phyloP scores from a whole-genome alignment of 2,888 invertebrate species.

The Lasius fuliginosus region DNA sequence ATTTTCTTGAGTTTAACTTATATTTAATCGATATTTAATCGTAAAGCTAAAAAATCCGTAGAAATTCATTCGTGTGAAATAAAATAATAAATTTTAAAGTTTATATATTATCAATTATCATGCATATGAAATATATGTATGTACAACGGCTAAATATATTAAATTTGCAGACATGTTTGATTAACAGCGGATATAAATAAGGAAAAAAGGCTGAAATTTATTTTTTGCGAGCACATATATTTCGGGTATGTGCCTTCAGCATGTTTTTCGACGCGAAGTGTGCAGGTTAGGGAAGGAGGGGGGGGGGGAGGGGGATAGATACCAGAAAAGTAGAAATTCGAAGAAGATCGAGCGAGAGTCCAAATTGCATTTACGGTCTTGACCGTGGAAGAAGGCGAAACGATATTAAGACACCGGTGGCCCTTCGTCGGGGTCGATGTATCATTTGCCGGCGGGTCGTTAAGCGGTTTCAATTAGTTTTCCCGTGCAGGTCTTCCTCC shows the following conservation, averaged over 20 bases:
- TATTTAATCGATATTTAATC: not conserved
- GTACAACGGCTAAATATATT: not conserved
- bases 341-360: slow-evolving; percentile 52
- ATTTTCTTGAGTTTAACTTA: not conserved
- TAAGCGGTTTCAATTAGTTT: slow-evolving; percentile 86
- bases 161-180: not conserved
- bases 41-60: not conserved
- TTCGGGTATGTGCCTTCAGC: not conserved
- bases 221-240: not conserved
- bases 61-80: not conserved
- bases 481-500: slow-evolving; percentile 76
- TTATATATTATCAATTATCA: not conserved
- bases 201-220: not conserved
- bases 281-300: not conserved
- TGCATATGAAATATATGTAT: not conserved
- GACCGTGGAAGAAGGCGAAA: slow-evolving; percentile 81
- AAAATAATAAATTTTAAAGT: not conserved
- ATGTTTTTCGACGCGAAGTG: not conserved
- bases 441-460: slow-evolving; percentile 85
- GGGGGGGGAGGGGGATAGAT: not conserved
- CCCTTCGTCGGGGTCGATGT: slow-evolving; percentile 83
- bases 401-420: slow-evolving; percentile 82
- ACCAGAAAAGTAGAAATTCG: slow-evolving; percentile 55
- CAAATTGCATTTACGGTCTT: slow-evolving; percentile 79
- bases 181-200: not conserved